Conservation (phyloP, 2,888 invertebrate species). For the Caenorhabditis becei region DNA sequence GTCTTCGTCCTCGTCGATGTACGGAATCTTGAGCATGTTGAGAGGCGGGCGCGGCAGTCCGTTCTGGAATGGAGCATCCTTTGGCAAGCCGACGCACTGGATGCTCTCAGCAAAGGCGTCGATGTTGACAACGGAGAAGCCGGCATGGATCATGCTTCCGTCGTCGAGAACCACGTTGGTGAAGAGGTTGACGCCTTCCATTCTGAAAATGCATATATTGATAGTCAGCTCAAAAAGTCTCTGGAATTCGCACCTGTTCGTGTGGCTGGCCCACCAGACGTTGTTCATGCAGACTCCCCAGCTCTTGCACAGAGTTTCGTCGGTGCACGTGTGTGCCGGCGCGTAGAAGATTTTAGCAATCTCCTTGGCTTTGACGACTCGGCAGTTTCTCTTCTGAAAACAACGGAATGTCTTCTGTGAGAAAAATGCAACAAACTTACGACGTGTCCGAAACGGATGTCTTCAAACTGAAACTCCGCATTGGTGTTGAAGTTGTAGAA, state of each 20-base stretch:
- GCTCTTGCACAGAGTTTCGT: slow-evolving; percentile 45
- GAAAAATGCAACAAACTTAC: slow-evolving; percentile 19
- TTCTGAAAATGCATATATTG: slow-evolving; percentile 16
- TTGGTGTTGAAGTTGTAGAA: slow-evolving; percentile 63
- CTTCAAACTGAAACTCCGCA: slow-evolving; percentile 58
- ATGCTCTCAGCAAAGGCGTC: slow-evolving; percentile 61
- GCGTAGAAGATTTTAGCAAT: slow-evolving; percentile 52
- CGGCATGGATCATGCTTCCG: slow-evolving; percentile 41
- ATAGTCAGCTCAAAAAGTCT: neutral
- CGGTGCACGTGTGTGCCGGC: neutral
- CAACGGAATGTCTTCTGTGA: neutral
- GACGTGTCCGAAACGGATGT: slow-evolving; percentile 49
- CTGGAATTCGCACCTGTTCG: slow-evolving; percentile 50
- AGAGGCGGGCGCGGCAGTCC: slow-evolving; percentile 67
- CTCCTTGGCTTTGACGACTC: slow-evolving; percentile 32
- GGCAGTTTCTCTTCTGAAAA: slow-evolving; percentile 43
- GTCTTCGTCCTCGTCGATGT: slow-evolving; percentile 64
- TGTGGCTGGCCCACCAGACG: slow-evolving; percentile 70
- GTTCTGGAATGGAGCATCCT: slow-evolving; percentile 53
- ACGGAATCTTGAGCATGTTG: slow-evolving; percentile 51
- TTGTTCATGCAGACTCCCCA: slow-evolving; percentile 66
- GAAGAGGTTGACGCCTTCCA: slow-evolving; percentile 29
- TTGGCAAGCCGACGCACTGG: slow-evolving; percentile 49
- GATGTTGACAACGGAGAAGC: slow-evolving; percentile 60
- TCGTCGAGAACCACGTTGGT: slow-evolving; percentile 51